These are phyloP conservation scores for Leptinotarsa undecemlineata DNA, from an alignment of 1,140 invertebrate genomes.

Conservation along the genomic window DNA sequence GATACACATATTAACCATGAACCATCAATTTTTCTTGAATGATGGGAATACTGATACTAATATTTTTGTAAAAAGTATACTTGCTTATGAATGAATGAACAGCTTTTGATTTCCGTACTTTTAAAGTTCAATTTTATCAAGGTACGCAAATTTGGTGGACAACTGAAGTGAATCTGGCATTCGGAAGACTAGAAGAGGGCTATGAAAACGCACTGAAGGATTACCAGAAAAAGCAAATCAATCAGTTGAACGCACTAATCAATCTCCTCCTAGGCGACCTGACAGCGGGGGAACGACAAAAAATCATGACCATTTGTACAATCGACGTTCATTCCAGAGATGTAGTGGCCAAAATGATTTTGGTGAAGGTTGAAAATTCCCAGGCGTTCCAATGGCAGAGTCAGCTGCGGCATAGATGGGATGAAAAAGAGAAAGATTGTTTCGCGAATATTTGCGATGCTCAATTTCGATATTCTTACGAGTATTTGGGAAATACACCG, in stretches of 20 bases:
- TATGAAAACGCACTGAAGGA: conserved; percentile 91
- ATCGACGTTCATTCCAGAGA: conserved; percentile 91
- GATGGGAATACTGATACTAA: too few relatives aligned
- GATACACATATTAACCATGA: too few relatives aligned
- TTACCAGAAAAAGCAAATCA: conserved; percentile 89
- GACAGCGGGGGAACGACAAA: conserved; percentile 81
- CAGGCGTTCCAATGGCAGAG: conserved; percentile 91
- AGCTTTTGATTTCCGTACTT: background rate
- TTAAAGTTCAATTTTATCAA: conserved; percentile 17
- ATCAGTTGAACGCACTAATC: conserved; percentile 81
- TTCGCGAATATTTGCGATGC: conserved; percentile 93
- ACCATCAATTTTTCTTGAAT: too few relatives aligned
- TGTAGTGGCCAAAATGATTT: conserved; percentile 83
- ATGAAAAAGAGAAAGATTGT: conserved; percentile 79
- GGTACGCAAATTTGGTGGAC: conserved; percentile 94
- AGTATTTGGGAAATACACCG: conserved; percentile 83
- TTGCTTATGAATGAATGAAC: background rate
- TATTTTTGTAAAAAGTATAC: too few relatives aligned
- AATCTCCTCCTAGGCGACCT: conserved; percentile 79
- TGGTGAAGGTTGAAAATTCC: conserved; percentile 77
- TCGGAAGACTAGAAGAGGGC: conserved; percentile 88
- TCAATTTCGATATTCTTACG: conserved; percentile 76
- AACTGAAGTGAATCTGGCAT: conserved; percentile 87
- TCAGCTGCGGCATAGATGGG: conserved; percentile 88
- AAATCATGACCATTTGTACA: conserved; percentile 94